Evolutionary conservation across 2,113 vertebrate species (phyloP).

Genomic region (Pedionomus torquatus): DNA sequence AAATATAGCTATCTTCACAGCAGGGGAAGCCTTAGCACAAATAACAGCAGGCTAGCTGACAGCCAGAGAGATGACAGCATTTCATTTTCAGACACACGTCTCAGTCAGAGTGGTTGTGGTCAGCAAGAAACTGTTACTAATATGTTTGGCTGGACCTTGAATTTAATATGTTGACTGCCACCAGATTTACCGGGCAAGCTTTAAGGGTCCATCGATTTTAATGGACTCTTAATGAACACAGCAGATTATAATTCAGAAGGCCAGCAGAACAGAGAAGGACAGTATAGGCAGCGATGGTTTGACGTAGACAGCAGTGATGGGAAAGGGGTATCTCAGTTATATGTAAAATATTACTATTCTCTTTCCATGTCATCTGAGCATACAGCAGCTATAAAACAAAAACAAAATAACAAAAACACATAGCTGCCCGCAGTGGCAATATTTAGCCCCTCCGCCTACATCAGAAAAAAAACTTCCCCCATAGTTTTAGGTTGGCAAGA

Average conservation of each 20-base stretch:
- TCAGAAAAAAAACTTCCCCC: background rate
- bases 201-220: conserved; percentile 26
- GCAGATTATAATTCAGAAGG: background rate
- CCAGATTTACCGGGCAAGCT: background rate
- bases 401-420: too few relatives aligned
- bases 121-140: conserved; percentile 36
- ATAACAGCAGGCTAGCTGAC: conserved; percentile 37
- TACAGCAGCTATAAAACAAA: background rate
- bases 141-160: conserved; percentile 13
- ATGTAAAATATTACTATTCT: background rate
- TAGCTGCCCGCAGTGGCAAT: background rate
- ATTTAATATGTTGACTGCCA: conserved; percentile 9
- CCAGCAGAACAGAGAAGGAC: background rate
- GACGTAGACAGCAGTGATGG: background rate
- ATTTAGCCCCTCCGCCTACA: background rate
- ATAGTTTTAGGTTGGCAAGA: background rate
- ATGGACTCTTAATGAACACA: conserved; percentile 1
- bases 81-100: conserved; percentile 12
- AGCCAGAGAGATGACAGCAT: conserved; percentile 24
- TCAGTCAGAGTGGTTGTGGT: background rate
- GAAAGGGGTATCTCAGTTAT: background rate
- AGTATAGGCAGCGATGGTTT: background rate
- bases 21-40: conserved; percentile 12
- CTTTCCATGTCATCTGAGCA: background rate
- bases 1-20: conserved; percentile 57